Evolutionary conservation across 2,888 invertebrate species (phyloP).

Genomic region (Lepidochrysops patricia): DNA sequence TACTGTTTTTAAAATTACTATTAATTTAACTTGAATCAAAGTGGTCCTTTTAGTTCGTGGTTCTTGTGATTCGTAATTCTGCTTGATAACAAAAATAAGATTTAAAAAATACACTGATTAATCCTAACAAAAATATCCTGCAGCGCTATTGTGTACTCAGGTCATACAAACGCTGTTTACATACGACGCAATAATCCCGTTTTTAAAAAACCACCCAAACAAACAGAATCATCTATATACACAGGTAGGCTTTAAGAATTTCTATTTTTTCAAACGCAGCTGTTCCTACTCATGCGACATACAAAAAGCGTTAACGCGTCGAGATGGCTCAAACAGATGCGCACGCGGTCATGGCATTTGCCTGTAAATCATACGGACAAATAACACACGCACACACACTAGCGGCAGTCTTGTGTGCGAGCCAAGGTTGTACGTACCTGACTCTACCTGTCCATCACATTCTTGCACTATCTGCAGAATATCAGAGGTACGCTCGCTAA

Average conservation of each 20-base stretch:
- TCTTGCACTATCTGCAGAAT: constrained; percentile 60
- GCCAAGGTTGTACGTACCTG: constrained; percentile 41
- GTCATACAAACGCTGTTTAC: neutral
- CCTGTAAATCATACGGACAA: constrained; percentile 67
- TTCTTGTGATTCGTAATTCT: too few species aligned
- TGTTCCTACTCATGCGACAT: constrained; percentile 45
- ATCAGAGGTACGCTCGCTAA: constrained; percentile 53
- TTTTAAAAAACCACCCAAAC: constrained; percentile 1
- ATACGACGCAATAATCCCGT: constrained; percentile 3
- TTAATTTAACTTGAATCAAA: too few species aligned
- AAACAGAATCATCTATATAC: constrained; percentile 10
- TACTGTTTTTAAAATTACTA: too few species aligned
- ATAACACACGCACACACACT: constrained; percentile 44
- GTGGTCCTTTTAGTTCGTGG: too few species aligned
- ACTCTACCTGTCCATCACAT: constrained; percentile 58
- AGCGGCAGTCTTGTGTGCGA: constrained; percentile 24
- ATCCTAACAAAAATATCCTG: neutral
- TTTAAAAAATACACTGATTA: neutral
- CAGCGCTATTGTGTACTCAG: neutral
- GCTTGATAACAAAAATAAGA: too few species aligned
- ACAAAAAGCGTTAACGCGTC: constrained; percentile 61
- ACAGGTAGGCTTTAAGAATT: constrained; percentile 31
- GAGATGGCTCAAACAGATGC: constrained; percentile 62
- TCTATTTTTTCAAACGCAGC: constrained; percentile 48
- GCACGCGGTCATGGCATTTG: constrained; percentile 55